phyloP scores from a whole-genome alignment of 1,140 invertebrate species.

The Eupeodes corollae region DNA sequence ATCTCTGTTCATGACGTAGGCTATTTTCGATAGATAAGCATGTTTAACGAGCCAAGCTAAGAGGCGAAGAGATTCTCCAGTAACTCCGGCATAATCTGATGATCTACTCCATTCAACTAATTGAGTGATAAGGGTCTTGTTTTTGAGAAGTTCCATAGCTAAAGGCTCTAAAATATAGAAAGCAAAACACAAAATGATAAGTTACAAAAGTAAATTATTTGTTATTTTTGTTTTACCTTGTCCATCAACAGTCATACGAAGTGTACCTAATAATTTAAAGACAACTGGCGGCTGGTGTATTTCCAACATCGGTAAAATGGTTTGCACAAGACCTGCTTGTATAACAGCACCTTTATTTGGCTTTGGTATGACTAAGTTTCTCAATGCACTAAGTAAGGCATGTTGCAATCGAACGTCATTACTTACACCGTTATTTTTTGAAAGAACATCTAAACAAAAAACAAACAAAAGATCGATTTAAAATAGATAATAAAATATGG shows the following conservation, averaged over 20 bases:
- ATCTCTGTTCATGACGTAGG: constrained; percentile 30
- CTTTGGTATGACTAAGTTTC: constrained; percentile 70
- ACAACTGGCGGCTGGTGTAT: constrained; percentile 68
- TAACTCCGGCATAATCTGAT: constrained; percentile 70
- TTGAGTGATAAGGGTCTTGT: constrained; percentile 35
- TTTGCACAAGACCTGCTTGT: constrained; percentile 58
- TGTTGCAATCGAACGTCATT: constrained; percentile 68
- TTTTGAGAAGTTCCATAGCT: constrained; percentile 28
- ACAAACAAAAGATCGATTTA: background rate
- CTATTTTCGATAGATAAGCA: constrained; percentile 40
- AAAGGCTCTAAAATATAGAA: constrained; percentile 23
- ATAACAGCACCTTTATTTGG: constrained; percentile 65
- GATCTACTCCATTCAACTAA: constrained; percentile 67
- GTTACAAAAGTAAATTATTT: background rate
- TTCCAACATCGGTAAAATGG: constrained; percentile 57
- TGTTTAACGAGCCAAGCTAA: constrained; percentile 74
- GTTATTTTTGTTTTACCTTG: constrained; percentile 39
- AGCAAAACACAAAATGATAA: background rate
- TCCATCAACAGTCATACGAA: constrained; percentile 74
- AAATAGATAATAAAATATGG: too few species aligned
- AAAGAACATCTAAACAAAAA: constrained; percentile 35
- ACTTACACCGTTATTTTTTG: constrained; percentile 43
- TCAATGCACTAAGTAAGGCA: constrained; percentile 66
- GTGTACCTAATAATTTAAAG: constrained; percentile 74
- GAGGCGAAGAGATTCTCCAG: constrained; percentile 71